Evolutionary conservation across 1,140 invertebrate genomes (phyloP), one percentile per base, ranked within the genome.

Genomic region (Ceratosolen fusciceps): DNA sequence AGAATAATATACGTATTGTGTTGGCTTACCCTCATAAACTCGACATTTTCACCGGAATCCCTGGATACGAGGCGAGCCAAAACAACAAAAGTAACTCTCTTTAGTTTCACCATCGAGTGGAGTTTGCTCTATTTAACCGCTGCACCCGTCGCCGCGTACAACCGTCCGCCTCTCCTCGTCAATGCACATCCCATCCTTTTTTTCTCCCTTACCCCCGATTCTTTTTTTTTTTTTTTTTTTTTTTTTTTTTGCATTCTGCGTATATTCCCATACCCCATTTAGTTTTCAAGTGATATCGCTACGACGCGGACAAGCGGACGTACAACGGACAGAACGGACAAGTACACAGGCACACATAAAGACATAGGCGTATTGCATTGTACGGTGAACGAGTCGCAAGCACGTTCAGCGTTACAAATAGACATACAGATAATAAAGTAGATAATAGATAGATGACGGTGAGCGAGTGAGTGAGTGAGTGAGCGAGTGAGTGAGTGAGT

Each of bases 21-120:
- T n/a, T 54, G 24, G 19, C 86, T 86, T 74, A 90, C 89, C 87
- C 88, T 89, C 88, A 90, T 89, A 87, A 90, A 90, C 82, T 89
- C 87, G 82, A 83, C 82, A 87, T 87, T 88, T 83, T 90, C 88
- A 80, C 83, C 86, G 79, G 87, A 89, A 83, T 89, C 89, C 87
- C 88, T 90, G 86, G 74, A 80, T 75, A 71, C 76, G 81, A 83
- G 84, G 52, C 31, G 82, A 88, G 79, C 85, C 78, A 87, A 86
- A 88, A 88, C 83, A 86, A 85, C 43, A 80, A 87, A 87, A 90
- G 84, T 86, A 87, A 85, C 71, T 85, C 80, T 85, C 84, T 86
- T 89, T 88, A 88, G 83, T 84, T 84, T 82, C 79, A 49, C 77
- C 67, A 79, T 75, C 60, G 65, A 82, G 80, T 78, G 83, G 68